Evolutionary conservation across 2,888 invertebrate genomes (phyloP).

Genomic region (Noctua comes): DNA sequence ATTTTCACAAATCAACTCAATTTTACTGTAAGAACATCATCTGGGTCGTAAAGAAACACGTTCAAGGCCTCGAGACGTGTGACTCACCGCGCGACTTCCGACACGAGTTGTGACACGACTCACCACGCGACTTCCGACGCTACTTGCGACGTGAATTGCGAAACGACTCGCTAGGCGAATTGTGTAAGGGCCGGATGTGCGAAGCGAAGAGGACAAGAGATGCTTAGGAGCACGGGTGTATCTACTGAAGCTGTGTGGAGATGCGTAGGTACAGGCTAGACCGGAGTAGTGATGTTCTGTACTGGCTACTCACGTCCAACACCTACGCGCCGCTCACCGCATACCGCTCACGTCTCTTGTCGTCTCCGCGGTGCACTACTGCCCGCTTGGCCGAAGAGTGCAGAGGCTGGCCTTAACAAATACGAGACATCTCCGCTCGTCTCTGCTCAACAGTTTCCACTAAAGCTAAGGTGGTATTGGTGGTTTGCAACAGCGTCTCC

Average conservation of each 20-base stretch:
- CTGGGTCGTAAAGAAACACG: constrained; percentile 34
- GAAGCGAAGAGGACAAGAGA: neutral
- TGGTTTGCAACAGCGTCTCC: neutral
- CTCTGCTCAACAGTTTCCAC: neutral
- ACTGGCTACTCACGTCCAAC: too few species aligned
- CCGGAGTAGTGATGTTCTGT: neutral
- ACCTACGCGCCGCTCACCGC: too few species aligned
- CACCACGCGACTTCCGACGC: neutral
- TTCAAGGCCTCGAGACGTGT: neutral
- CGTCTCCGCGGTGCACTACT: too few species aligned
- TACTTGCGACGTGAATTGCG: neutral
- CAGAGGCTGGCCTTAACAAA: too few species aligned
- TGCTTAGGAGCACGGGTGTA: neutral
- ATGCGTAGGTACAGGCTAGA: neutral
- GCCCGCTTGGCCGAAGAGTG: too few species aligned
- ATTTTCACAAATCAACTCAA: constrained; percentile 46
- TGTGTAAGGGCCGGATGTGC: neutral
- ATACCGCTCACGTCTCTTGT: too few species aligned
- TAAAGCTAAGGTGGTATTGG: neutral
- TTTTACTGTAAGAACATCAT: constrained; percentile 23
- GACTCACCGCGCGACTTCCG: neutral
- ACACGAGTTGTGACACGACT: neutral
- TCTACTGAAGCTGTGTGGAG: neutral
- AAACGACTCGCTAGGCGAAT: neutral
- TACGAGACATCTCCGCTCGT: neutral